A percentile compares a stretch with the other conserved stretches of the same genome.
phyloP scores from a whole-genome alignment of 2,797 vertebrate species.

The Acanthiza pusilla region DNA sequence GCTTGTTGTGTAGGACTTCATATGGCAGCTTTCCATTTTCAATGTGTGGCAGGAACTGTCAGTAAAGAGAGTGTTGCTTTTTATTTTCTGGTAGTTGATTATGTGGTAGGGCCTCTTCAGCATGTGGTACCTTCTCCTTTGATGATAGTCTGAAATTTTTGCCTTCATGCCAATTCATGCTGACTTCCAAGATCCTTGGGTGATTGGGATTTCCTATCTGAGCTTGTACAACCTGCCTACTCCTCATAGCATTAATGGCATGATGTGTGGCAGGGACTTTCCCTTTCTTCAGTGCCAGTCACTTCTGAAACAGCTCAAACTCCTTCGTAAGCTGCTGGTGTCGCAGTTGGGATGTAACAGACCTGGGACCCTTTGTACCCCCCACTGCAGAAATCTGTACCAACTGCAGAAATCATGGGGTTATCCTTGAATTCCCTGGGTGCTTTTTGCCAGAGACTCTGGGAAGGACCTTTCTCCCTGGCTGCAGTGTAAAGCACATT shows the following conservation, averaged over 20 bases:
- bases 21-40: neutral
- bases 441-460: neutral
- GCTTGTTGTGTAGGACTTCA: neutral
- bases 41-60: neutral
- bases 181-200: neutral
- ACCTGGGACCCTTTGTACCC: neutral
- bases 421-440: neutral
- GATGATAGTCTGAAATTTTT: neutral
- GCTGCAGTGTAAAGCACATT: neutral
- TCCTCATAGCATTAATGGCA: rapidly evolving
- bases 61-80: neutral
- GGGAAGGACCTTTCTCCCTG: neutral
- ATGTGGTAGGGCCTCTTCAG: neutral
- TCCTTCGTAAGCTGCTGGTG: neutral
- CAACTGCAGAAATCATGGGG: neutral
- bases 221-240: neutral
- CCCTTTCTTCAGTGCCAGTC: neutral
- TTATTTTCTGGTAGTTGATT: neutral
- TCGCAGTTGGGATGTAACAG: neutral
- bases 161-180: neutral
- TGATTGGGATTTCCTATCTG: neutral
- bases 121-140: neutral
- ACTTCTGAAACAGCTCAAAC: neutral
- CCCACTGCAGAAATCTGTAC: neutral
- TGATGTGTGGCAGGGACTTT: neutral